These are phyloP conservation scores for Chymomyza caudatula DNA, from an alignment of 2,888 invertebrate genomes.

Conservation along the genomic window DNA sequence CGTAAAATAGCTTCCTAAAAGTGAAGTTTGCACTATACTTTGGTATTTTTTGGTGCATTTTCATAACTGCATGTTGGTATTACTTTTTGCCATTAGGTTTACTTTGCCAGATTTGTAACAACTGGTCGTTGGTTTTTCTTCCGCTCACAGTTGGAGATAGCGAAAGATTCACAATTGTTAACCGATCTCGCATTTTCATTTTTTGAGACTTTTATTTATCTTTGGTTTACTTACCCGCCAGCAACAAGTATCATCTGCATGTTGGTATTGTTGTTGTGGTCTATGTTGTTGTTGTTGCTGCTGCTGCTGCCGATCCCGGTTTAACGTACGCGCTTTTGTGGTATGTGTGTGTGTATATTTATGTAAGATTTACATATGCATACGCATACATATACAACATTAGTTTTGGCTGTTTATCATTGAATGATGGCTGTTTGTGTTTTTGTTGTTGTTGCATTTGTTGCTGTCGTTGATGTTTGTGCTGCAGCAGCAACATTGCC, in stretches of 20 bases:
- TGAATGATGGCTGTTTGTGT: constrained; percentile 19
- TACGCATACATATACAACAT: background rate
- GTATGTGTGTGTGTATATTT: background rate
- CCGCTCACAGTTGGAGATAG: background rate
- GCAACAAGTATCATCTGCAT: constrained; percentile 79
- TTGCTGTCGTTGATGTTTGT: constrained; percentile 18
- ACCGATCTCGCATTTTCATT: too few relatives aligned
- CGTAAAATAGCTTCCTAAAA: too few relatives aligned
- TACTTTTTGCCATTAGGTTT: background rate
- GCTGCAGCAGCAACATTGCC: constrained; percentile 6
- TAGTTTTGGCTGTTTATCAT: constrained; percentile 5
- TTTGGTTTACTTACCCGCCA: constrained; percentile 76
- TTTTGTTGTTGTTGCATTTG: constrained; percentile 24
- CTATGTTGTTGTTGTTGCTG: constrained; percentile 7
- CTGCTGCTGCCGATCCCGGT: constrained; percentile 7
- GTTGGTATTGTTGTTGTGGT: constrained; percentile 36
- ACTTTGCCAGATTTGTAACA: background rate
- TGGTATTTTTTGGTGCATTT: background rate
- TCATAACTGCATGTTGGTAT: background rate
- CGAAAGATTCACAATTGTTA: too few relatives aligned
- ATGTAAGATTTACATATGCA: background rate
- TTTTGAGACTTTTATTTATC: background rate
- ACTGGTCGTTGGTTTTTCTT: background rate
- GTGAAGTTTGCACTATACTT: background rate
- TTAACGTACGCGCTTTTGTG: constrained; percentile 5